Conservation (phyloP, 92 coral and sea anemone genomes). For the Zoanthus sansibaricus region DNA sequence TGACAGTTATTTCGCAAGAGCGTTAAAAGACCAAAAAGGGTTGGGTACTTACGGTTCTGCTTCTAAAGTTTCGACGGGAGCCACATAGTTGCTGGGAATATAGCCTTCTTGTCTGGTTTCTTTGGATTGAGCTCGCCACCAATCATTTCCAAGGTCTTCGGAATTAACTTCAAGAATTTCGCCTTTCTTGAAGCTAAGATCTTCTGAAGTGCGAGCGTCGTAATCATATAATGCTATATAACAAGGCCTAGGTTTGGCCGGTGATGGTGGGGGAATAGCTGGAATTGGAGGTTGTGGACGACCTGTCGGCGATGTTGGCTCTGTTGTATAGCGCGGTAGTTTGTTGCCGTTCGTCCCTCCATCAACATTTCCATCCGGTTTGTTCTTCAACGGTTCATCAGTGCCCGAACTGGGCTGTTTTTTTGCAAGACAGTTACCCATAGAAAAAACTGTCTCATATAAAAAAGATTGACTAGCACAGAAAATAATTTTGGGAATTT, state of each 20-base stretch:
- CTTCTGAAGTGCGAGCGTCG: slow-evolving; percentile 95
- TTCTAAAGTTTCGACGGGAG: slow-evolving; percentile 84
- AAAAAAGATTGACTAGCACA: not conserved
- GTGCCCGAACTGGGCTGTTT: slow-evolving; percentile 43
- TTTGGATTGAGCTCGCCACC: slow-evolving; percentile 96
- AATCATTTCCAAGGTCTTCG: slow-evolving; percentile 84
- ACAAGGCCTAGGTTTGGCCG: slow-evolving; percentile 63
- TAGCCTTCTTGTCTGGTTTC: slow-evolving; percentile 78
- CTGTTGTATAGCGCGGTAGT: slow-evolving; percentile 54
- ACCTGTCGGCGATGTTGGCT: slow-evolving; percentile 62
- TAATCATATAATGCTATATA: slow-evolving; percentile 94
- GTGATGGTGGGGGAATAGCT: slow-evolving; percentile 59
- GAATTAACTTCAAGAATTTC: slow-evolving; percentile 90
- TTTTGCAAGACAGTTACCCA: slow-evolving; percentile 91
- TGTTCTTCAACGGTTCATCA: slow-evolving; percentile 54
- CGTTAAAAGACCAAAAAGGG: not conserved
- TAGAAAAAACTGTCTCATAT: slow-evolving; percentile 33
- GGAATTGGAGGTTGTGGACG: slow-evolving; percentile 59
- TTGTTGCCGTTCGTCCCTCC: slow-evolving; percentile 2
- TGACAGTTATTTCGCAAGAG: slow-evolving; percentile 3
- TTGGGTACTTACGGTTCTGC: slow-evolving; percentile 93
- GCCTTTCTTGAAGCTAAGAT: slow-evolving; percentile 94
- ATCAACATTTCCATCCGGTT: slow-evolving; percentile 18
- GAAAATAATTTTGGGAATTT: not conserved
- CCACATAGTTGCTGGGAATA: slow-evolving; percentile 98